Conservation (phyloP, 2,113 vertebrate genomes). For the Octodon degus region DNA sequence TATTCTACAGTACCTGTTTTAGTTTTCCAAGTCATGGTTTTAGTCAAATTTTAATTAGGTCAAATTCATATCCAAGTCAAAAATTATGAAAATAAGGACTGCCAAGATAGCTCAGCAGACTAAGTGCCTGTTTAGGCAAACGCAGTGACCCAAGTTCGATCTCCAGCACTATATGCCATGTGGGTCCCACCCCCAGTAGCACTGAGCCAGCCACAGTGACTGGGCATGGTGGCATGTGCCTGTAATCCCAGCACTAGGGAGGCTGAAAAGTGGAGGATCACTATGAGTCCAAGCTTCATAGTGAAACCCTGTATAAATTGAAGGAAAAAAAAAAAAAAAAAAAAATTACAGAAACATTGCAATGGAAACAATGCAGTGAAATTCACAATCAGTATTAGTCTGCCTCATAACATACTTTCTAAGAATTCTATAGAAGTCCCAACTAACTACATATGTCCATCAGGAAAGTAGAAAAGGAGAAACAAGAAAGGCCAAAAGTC, state of each 20-base stretch:
- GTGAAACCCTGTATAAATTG: no score
- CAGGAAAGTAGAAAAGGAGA: neutral
- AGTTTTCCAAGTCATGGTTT: slow-evolving; percentile 26
- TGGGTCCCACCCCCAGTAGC: no score
- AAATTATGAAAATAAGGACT: neutral
- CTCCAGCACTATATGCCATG: no score
- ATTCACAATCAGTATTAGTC: neutral
- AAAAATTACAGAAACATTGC: neutral
- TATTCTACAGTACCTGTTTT: neutral
- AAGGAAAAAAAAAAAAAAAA: no score
- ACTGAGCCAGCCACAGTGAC: no score
- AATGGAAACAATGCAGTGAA: neutral
- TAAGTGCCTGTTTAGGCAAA: no score
- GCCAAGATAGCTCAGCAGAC: no score
- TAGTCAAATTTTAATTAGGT: slow-evolving; percentile 32
- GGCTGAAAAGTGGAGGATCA: no score
- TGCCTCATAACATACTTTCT: neutral
- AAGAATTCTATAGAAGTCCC: neutral
- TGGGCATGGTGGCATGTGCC: no score
- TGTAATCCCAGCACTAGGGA: no score
- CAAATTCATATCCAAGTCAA: neutral
- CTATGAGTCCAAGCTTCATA: no score
- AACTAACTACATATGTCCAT: neutral
- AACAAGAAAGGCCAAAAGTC: neutral
- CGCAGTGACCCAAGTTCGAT: no score